A percentile compares a stretch with the other conserved stretches of the same genome.
Evolutionary conservation across 2,113 vertebrate genomes (phyloP).

Genomic region (Oreochromis tanganicae): DNA sequence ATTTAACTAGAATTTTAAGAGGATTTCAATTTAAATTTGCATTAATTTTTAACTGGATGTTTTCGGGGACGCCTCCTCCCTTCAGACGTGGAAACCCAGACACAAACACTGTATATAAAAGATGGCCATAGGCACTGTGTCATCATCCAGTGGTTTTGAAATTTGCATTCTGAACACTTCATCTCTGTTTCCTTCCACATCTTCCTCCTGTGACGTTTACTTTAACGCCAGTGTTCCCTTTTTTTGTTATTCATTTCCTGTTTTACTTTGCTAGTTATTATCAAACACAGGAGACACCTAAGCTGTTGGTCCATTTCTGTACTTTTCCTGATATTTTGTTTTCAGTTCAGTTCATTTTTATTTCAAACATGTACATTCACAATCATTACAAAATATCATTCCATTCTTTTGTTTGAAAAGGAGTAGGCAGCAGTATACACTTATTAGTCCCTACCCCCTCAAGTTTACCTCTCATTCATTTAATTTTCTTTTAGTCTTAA

Average conservation of each 20-base stretch:
- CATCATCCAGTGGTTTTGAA: neutral
- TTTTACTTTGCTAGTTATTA: neutral
- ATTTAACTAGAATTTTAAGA: neutral
- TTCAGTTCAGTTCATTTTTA: neutral
- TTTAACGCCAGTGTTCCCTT: neutral
- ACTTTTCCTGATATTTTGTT: neutral
- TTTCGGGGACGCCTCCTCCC: neutral
- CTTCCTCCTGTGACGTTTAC: neutral
- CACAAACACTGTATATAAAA: neutral
- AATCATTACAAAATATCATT: no score
- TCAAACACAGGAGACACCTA: no score
- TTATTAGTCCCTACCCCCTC: no score
- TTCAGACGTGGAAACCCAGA: neutral
- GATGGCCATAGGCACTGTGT: neutral
- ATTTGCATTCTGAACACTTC: neutral
- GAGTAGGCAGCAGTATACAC: no score
- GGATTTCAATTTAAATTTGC: accelerated
- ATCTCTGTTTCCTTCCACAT: neutral
- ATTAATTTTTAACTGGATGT: accelerated
- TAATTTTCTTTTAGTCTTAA: no score
- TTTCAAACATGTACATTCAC: no score
- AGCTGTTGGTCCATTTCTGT: neutral
- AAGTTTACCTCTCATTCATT: no score
- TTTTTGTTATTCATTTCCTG: neutral
- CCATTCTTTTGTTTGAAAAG: no score